Evolutionary conservation across 2,113 vertebrate genomes (phyloP), one percentile per base, ranked within the genome.

Genomic region (Patagioenas fasciata): DNA sequence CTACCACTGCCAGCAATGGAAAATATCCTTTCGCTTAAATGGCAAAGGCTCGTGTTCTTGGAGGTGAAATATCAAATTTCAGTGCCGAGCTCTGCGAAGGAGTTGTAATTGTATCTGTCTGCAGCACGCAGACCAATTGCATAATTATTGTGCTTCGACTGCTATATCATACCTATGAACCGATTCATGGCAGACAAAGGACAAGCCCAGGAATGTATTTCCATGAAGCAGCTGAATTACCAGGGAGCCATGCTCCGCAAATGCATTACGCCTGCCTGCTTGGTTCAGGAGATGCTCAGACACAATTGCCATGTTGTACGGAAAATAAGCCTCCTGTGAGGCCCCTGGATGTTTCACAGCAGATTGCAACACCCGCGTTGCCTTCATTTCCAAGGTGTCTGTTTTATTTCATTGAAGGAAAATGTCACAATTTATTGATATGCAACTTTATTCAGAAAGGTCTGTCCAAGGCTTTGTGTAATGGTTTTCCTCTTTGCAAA

Each of bases 61-160:
- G 96, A 95, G 95, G 92, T 94, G 88, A 95, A 96, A 90, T 96
- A 95, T 96, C 92, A 86, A 32, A 85, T 97, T 96, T 96, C 96
- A 88, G 13, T 67, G 80, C 77, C 0, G 3, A 82, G 88, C 88
- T 88, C 44, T 69, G 72, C 0, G 4, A 94, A 88, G 70, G 85
- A 92, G 79, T 73, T 96, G 85, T 92, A 94, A 96, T 85, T 95
- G 77, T 86, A 74, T 95, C 93, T 96, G 92, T 95, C 95, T 97
- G 95, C 85, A 86, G 77, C 88, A 84, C 12, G 26, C 90, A 86
- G 95, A 97, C 96, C 95, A 95, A 96, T 96, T 93, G 93, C 88
- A 93, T 86, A 95, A 96, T 92, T 92, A 85, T 88, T 91, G 73
- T 67, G 88, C 69, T 85, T 69, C 15, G 6, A 85, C 82, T 36